phyloP scores from a whole-genome alignment of 2,797 vertebrate genomes.

The Atherinosoma microstoma region DNA sequence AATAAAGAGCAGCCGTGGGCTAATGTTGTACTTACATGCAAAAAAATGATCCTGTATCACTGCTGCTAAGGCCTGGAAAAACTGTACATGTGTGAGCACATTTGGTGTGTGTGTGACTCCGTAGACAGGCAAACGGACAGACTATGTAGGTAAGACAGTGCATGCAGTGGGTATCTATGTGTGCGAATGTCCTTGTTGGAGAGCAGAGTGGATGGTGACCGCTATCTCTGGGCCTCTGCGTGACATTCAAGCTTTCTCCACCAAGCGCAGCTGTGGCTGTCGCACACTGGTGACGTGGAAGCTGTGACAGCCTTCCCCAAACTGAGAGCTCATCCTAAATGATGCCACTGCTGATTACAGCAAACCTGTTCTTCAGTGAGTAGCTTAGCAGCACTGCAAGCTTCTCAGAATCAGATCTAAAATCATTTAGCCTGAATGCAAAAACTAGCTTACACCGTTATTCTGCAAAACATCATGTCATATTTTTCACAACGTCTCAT shows the following conservation, averaged over 20 bases:
- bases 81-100: background rate
- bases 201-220: conserved; percentile 51
- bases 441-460: background rate
- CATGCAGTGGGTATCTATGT: background rate
- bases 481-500: accelerated
- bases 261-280: conserved; percentile 41
- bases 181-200: conserved; percentile 57
- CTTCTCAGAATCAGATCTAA: background rate
- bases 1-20: conserved; percentile 41
- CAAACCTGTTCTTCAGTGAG: conserved; percentile 13
- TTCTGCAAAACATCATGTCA: background rate
- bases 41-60: conserved; percentile 55
- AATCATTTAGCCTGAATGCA: no score
- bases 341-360: conserved; percentile 40
- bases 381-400: background rate
- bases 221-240: conserved; percentile 34
- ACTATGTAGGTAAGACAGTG: conserved; percentile 1
- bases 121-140: background rate
- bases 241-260: conserved; percentile 67
- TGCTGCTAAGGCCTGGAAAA: conserved; percentile 39
- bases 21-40: conserved; percentile 59
- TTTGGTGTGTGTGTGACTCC: background rate
- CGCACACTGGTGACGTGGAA: conserved; percentile 63
- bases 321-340: conserved; percentile 24
- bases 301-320: conserved; percentile 29